Percentiles rank a stretch among this genome's conserved stretches.
Conservation (phyloP, 2,113 vertebrate genomes). For the Nibea coibor region DNA sequence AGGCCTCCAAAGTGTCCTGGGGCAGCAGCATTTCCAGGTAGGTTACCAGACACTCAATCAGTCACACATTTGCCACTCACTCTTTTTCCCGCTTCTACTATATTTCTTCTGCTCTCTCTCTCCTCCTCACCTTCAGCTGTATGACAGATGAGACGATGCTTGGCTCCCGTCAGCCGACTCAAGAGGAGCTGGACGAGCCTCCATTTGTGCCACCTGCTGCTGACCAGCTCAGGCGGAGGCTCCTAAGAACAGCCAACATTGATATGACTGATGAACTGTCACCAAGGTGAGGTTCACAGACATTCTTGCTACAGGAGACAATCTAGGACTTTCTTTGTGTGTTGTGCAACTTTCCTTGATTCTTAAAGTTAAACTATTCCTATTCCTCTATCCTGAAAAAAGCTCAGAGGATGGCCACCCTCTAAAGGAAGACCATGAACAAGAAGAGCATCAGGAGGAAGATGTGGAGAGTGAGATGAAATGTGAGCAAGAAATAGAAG, state of each 20-base stretch:
- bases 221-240: slow-evolving; percentile 65
- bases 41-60: too few species aligned
- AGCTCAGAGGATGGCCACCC: slow-evolving; percentile 47
- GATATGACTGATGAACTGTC: slow-evolving; percentile 68
- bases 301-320: not conserved
- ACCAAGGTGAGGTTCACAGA: slow-evolving; percentile 66
- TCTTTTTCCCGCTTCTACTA: too few species aligned
- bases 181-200: slow-evolving; percentile 80
- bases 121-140: slow-evolving; percentile 75
- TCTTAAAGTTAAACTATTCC: not conserved
- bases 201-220: slow-evolving; percentile 28
- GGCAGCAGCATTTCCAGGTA: slow-evolving; percentile 86
- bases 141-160: slow-evolving; percentile 85
- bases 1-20: slow-evolving; percentile 76
- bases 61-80: too few species aligned
- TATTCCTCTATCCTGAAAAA: not conserved
- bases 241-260: slow-evolving; percentile 74
- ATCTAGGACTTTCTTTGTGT: not conserved
- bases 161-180: slow-evolving; percentile 81
- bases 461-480: not conserved
- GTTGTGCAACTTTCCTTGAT: not conserved
- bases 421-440: slow-evolving; percentile 8
- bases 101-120: too few species aligned
- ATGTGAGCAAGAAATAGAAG: not conserved
- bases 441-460: slow-evolving; percentile 21